Evolutionary conservation across 2,888 invertebrate genomes (phyloP).

Genomic region (Drosophila emarginata): DNA sequence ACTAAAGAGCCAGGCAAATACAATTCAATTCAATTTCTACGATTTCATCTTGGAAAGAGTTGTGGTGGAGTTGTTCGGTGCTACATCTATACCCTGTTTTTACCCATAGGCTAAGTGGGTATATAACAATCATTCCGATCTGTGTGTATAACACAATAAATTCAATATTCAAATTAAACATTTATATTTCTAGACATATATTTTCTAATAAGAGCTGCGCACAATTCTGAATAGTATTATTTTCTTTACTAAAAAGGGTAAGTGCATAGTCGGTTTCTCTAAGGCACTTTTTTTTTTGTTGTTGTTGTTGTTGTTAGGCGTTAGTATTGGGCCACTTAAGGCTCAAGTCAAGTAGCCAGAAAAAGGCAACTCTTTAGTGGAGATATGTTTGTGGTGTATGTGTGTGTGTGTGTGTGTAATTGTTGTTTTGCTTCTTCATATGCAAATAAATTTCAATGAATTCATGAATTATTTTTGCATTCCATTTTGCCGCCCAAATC

Average conservation of each 20-base stretch:
- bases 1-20: conserved; percentile 33
- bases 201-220: too few species aligned
- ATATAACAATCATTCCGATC: neutral
- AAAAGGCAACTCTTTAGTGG: conserved; percentile 17
- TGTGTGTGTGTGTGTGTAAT: conserved; percentile 12
- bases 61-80: neutral
- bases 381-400: too few species aligned
- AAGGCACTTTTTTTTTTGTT: too few species aligned
- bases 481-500: conserved; percentile 38
- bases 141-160: neutral
- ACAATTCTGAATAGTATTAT: too few species aligned
- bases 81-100: neutral
- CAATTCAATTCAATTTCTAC: conserved; percentile 73
- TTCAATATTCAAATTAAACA: neutral
- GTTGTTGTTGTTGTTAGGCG: neutral
- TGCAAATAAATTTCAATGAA: conserved; percentile 76
- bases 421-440: conserved; percentile 30
- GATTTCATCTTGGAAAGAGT: conserved; percentile 64
- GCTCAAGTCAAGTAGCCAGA: conserved; percentile 10
- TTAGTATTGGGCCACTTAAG: conserved; percentile 23
- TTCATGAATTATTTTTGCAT: conserved; percentile 72
- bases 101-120: neutral
- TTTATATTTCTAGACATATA: too few species aligned
- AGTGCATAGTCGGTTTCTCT: neutral
- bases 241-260: neutral